Evolutionary conservation across 2,797 vertebrate species (phyloP).

Genomic region (Discoglossus pictus): DNA sequence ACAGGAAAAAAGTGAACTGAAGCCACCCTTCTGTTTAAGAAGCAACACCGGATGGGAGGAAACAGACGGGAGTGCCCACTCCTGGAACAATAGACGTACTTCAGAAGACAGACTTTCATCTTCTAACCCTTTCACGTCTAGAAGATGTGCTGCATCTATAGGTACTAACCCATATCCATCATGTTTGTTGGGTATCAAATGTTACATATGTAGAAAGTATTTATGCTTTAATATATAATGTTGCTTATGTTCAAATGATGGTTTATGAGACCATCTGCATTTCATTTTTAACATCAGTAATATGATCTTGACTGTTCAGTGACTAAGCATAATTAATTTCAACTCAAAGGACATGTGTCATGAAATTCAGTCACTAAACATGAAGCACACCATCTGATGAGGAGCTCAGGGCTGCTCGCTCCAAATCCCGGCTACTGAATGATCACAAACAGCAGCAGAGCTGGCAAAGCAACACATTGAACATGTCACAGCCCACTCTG

Average conservation of each 20-base stretch:
- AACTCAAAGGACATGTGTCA: conserved; percentile 13
- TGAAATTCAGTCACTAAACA: neutral
- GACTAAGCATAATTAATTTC: conserved; percentile 26
- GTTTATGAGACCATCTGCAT: conserved; percentile 12
- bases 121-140: neutral
- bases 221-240: no score
- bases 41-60: conserved; percentile 39
- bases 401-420: neutral
- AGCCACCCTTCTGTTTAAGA: conserved; percentile 33
- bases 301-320: conserved; percentile 1
- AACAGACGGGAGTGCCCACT: conserved; percentile 21
- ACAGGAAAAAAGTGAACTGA: conserved; percentile 37
- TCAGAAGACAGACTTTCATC: neutral
- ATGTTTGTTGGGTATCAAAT: no score
- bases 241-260: no score
- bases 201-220: no score
- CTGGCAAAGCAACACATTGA: conserved; percentile 21
- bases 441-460: neutral
- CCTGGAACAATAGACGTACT: conserved; percentile 21
- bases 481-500: conserved; percentile 35
- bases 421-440: conserved; percentile 9
- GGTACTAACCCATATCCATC: no score
- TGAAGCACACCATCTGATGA: conserved; percentile 30
- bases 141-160: no score
- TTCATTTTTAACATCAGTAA: conserved; percentile 22